These are phyloP conservation scores for Cephus pulcher DNA, from an alignment of 2,888 invertebrate species.

Conservation along the genomic window DNA sequence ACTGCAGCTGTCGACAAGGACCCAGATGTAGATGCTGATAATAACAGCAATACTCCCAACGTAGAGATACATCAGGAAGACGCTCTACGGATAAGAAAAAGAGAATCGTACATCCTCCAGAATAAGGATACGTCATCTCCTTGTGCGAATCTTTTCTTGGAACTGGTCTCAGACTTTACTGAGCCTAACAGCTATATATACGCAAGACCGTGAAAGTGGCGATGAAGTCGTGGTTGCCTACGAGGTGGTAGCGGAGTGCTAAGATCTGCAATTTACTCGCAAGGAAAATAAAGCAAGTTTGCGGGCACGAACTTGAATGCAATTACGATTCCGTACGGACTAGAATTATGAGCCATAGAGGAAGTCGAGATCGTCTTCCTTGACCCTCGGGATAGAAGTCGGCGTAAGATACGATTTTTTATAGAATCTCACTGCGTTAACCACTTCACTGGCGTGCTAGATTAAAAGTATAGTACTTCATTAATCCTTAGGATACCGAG, in stretches of 20 bases:
- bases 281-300: slow-evolving; percentile 12
- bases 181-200: neutral
- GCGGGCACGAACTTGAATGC: slow-evolving; percentile 21
- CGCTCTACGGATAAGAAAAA: slow-evolving; percentile 53
- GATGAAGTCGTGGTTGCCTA: neutral
- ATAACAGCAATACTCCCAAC: slow-evolving; percentile 70
- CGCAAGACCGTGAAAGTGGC: neutral
- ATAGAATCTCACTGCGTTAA: neutral
- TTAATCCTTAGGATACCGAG: neutral
- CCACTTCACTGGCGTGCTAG: neutral
- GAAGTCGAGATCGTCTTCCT: neutral
- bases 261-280: slow-evolving; percentile 29
- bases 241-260: neutral
- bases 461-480: neutral
- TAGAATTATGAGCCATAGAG: neutral
- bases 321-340: slow-evolving; percentile 18
- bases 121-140: neutral
- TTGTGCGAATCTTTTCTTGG: neutral
- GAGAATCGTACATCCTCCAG: neutral
- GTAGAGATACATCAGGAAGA: slow-evolving; percentile 70
- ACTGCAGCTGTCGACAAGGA: slow-evolving; percentile 69
- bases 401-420: neutral
- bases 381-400: neutral
- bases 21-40: slow-evolving; percentile 70
- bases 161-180: neutral